A percentile compares a stretch with the other conserved stretches of the same genome.
These are phyloP conservation scores for Platalea minor DNA, from an alignment of 2,797 vertebrate species.

Conservation along the genomic window DNA sequence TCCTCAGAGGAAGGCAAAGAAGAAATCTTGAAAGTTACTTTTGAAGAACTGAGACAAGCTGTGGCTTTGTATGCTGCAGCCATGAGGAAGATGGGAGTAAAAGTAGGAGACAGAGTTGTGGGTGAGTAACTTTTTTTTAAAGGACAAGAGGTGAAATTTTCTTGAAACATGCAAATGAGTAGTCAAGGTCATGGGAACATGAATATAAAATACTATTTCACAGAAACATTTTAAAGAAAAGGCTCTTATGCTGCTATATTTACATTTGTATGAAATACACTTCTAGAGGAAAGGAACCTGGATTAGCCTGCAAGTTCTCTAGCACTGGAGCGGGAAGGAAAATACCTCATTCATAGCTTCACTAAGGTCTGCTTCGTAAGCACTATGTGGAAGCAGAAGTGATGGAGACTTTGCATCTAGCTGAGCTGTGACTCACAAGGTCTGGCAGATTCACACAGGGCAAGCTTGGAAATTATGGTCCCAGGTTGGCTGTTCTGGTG, in stretches of 20 bases:
- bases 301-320: neutral
- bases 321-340: neutral
- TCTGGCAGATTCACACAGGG: neutral
- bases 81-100: conserved; percentile 93
- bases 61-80: conserved; percentile 92
- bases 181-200: neutral
- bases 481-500: neutral
- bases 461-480: fast-evolving
- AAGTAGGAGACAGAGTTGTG: conserved; percentile 88
- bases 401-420: neutral
- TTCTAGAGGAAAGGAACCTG: neutral
- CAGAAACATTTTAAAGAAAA: neutral
- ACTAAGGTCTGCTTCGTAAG: neutral
- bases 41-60: conserved; percentile 83
- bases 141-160: neutral
- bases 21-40: conserved; percentile 91
- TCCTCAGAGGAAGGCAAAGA: conserved; percentile 87
- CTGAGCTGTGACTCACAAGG: neutral
- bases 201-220: neutral
- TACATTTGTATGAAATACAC: neutral
- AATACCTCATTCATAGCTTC: neutral
- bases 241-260: neutral
- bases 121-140: conserved; percentile 77
- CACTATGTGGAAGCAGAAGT: neutral
- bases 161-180: neutral